Evolutionary conservation across 2,797 vertebrate genomes (phyloP), one percentile per base, ranked within the genome.

Genomic region (Hozukius guyotensis): DNA sequence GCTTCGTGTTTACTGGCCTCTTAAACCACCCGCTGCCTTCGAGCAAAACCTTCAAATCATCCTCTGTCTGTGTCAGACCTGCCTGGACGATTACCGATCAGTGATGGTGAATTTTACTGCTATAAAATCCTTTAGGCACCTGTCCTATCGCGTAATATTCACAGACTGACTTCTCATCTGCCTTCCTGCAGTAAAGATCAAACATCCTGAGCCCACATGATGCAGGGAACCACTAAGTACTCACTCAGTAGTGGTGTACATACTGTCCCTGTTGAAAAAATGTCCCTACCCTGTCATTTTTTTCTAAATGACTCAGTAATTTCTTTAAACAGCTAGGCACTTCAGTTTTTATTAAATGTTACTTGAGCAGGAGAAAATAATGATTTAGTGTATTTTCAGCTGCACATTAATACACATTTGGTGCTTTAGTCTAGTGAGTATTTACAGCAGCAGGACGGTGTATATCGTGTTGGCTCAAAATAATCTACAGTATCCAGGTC

Each of bases 1-100:
- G 75, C 75, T 81, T 79, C 71, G 60, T 72, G 75, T 86, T 87
- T 73, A 64, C 75, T 10, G 36, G 38, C 46, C 64, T 74, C 61
- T 74, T 22, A 20, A 75, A 72, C 49, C 75, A 61, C 72, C 75
- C 53, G 49, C 70, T 81, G 57, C 63, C 72, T 61, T 8, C 4
- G 0, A 5, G 59, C 57, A 29, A 75, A 81, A 71, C 32, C 32
- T 53, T 53, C 62, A 74, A 57, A 52, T 46, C 20, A 29, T 38
- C 52, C 62, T 25, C 32, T 24, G 38, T 27, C 68, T 74, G 61
- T 46, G 25, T 56, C 55, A 59, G 9, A 74, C 22, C 59, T 71
- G 74, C 34, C 57, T 76, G 1, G 2, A 56, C 14, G 12, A 70
- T 56, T 32, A 72, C 46, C 14, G 22, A 46, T n/a, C 69, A 42